Evolutionary conservation across 1,140 invertebrate species (phyloP).

Genomic region (Anagrus nilaparvatae): DNA sequence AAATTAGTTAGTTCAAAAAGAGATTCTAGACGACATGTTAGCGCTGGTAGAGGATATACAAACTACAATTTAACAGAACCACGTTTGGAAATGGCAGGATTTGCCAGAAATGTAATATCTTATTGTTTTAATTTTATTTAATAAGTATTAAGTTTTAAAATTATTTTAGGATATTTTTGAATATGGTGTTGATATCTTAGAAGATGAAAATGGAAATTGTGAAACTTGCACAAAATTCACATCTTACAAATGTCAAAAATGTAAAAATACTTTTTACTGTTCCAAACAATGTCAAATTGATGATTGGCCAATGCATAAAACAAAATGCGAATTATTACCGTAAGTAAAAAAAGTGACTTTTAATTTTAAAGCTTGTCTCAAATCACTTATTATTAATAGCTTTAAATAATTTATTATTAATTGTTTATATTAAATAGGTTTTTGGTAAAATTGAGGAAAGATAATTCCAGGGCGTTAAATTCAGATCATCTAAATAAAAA

Average conservation of each 20-base stretch:
- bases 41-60: constrained; percentile 31
- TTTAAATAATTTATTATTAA: background rate
- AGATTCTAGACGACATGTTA: constrained; percentile 29
- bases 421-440: constrained; percentile 1
- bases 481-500: no score
- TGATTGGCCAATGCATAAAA: constrained; percentile 31
- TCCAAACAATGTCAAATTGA: constrained; percentile 23
- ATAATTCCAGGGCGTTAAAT: no score
- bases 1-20: constrained; percentile 20
- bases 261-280: constrained; percentile 27
- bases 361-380: background rate
- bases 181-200: constrained; percentile 18
- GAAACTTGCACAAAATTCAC: constrained; percentile 21
- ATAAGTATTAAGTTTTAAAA: constrained; percentile 3
- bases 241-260: constrained; percentile 24
- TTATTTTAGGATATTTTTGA: constrained; percentile 24
- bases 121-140: constrained; percentile 3
- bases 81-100: constrained; percentile 16
- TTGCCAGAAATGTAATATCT: constrained; percentile 15
- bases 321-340: constrained; percentile 27
- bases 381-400: constrained; percentile 3
- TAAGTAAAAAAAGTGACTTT: constrained; percentile 15
- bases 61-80: constrained; percentile 26
- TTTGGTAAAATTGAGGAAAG: no score
- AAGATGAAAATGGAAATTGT: constrained; percentile 22